Base-by-base conservation (phyloP, 2,113 vertebrate species). In the Albula goreensis region DNA sequence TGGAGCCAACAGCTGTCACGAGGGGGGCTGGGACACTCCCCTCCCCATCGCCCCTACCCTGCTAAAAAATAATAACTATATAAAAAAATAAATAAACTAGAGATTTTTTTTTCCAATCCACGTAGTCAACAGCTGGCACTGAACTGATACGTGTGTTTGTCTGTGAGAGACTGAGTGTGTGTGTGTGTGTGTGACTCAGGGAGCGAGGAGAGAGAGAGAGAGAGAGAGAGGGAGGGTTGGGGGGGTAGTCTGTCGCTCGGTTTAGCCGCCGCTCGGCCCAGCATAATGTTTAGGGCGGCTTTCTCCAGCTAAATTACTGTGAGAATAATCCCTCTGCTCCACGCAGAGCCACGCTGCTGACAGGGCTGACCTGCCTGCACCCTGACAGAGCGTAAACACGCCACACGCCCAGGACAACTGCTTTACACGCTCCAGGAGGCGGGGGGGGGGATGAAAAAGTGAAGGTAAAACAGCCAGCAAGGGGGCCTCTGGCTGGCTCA, bases 1-100 rank as follows among this genome's bases (percentile, higher is more conserved):
- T 90, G 87, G 83, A 87, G 83, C 53, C 85, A 87, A 87, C 90
- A 90, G 88, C 91, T 91, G 90, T 91, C 90, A 91, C 87, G 17
- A 86, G 80, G 81, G 78, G 31, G 48, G 12, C 83, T 63, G 63
- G 70, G 78, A 49, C 50, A 84, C 51, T n/a, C 52, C 70, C 60
- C 60, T 1, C 60, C 60, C 15, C 3, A 5, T 5, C 17, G 31
- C 31, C 31, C 31, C 31, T 41, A 41, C 31, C 31, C 31, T 56
- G 7, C 53, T 56, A 7, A 66, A 66, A 66, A 66, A 66, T 19
- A 19, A 66, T 15, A 19, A 41, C 31, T 41, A 41, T 41, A 41
- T 41, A 41, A 41, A 41, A 41, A 41, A 41, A 41, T 41, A 41
- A 41, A 41, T 41, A 41, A 41, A 41, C 31, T 41, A 41, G 56